A percentile compares a stretch with the other conserved stretches of the same genome.
Conservation (phyloP, 2,888 invertebrate genomes). For the Phengaris alcon region DNA sequence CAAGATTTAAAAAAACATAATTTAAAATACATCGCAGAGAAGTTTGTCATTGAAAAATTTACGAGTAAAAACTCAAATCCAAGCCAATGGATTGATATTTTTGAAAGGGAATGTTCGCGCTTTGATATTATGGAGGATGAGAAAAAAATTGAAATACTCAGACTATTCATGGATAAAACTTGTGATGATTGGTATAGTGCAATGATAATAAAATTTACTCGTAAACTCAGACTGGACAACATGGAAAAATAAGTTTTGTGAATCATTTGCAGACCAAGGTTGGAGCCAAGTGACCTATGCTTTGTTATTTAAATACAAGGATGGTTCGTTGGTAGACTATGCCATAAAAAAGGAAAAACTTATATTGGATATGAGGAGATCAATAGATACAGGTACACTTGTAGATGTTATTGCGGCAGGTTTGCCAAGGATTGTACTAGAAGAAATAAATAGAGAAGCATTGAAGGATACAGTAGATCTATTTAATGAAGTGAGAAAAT, state of each 20-base stretch:
- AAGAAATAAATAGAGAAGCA: slow-evolving; percentile 5
- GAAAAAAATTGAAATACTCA: neutral
- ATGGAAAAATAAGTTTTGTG: neutral
- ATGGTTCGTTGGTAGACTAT: neutral
- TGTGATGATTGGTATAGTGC: neutral
- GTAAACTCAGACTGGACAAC: neutral
- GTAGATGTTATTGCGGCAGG: neutral
- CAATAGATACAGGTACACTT: neutral
- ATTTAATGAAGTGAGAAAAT: neutral
- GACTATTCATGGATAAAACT: neutral
- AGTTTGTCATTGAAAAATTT: neutral
- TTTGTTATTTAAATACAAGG: neutral
- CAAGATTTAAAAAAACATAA: neutral
- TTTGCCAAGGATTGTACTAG: slow-evolving; percentile 3
- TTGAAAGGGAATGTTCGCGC: neutral
- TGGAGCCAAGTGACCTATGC: neutral
- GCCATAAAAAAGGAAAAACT: neutral
- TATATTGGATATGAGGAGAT: neutral
- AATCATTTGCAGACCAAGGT: neutral
- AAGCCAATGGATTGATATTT: neutral
- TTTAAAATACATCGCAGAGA: neutral
- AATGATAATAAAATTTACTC: neutral
- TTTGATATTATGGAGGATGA: neutral
- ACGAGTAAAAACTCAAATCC: neutral
- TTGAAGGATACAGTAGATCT: neutral